phyloP scores from a whole-genome alignment of 1,140 invertebrate species.

The Chironomus tepperi region DNA sequence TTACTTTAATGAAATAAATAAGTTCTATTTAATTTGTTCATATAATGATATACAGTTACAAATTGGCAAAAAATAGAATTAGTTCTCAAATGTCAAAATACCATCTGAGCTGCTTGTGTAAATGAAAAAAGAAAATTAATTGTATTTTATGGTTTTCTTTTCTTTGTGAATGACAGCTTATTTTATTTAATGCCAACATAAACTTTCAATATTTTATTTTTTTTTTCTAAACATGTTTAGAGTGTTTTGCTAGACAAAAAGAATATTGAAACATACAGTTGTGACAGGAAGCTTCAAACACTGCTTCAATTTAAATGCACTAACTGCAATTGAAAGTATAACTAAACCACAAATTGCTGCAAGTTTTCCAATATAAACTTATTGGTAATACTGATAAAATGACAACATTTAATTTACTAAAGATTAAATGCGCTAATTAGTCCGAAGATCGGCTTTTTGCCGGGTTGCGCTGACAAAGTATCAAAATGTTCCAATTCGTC shows the following conservation, averaged over 20 bases:
- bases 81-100: background rate
- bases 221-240: background rate
- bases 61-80: background rate
- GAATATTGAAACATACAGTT: background rate
- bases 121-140: conserved; percentile 6
- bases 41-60: no score
- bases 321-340: background rate
- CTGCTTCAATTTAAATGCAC: background rate
- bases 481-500: no score
- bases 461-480: no score
- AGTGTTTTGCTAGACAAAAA: background rate
- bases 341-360: background rate
- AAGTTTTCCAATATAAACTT: background rate
- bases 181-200: background rate
- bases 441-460: no score
- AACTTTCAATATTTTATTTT: background rate
- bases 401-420: no score
- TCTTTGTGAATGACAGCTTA: background rate
- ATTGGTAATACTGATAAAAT: no score
- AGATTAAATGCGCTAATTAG: no score
- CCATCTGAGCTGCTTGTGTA: background rate
- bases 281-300: background rate
- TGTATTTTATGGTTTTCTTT: background rate
- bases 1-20: no score
- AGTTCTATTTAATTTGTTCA: no score